These are phyloP conservation scores for Thamnaconus septentrionalis DNA, from an alignment of 2,113 vertebrate genomes.

Conservation along the genomic window DNA sequence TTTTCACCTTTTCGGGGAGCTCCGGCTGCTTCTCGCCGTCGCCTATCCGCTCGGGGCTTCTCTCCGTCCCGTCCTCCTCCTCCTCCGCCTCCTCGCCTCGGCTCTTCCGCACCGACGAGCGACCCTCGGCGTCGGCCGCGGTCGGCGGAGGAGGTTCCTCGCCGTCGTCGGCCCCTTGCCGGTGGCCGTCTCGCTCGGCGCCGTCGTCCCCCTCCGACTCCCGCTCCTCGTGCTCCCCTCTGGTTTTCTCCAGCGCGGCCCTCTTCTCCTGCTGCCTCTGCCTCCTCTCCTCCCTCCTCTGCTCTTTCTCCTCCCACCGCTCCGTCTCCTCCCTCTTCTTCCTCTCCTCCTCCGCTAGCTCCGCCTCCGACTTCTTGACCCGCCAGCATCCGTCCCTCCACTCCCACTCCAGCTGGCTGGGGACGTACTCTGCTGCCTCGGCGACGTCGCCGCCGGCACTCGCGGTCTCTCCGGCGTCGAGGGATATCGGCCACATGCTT, in stretches of 20 bases:
- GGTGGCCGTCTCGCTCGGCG: conserved; percentile 1
- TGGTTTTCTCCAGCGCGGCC: conserved; percentile 6
- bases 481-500: conserved; percentile 45
- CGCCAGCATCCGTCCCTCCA: conserved; percentile 72
- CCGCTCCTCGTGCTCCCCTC: conserved; percentile 37
- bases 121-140: conserved; percentile 7
- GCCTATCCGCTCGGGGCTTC: conserved; percentile 34
- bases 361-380: conserved; percentile 63
- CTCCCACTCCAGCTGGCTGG: conserved; percentile 65
- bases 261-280: conserved; percentile 58
- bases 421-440: conserved; percentile 11
- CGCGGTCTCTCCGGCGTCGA: conserved; percentile 29
- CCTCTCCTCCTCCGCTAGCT: conserved; percentile 63
- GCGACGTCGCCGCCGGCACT: conserved; percentile 3
- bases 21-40: conserved; percentile 47
- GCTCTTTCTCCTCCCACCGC: conserved; percentile 53
- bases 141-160: conserved; percentile 15
- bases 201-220: conserved; percentile 27
- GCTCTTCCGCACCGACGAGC: conserved; percentile 8
- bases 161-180: conserved; percentile 13
- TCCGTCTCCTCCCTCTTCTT: conserved; percentile 59
- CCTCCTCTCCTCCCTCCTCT: conserved; percentile 59
- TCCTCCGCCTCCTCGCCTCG: conserved; percentile 15
- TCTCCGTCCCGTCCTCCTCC: conserved; percentile 20
- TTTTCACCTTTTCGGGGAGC: conserved; percentile 30